Evolutionary conservation across 2,797 vertebrate species (phyloP).

Genomic region (Fistularia tabacaria): DNA sequence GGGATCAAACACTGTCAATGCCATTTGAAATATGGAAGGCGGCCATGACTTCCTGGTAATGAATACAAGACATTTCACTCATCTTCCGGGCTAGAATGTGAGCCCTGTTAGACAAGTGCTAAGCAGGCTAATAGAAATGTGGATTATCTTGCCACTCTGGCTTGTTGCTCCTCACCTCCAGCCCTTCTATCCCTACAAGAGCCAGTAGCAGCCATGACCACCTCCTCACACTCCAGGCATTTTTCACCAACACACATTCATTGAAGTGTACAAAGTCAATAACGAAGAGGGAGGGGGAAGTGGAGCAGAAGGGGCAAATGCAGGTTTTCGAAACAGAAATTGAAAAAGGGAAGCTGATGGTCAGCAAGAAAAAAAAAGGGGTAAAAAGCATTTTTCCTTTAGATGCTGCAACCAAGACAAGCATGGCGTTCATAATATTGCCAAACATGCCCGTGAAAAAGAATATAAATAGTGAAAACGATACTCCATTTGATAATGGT

Average conservation of each 20-base stretch:
- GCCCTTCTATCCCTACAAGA: slow-evolving; percentile 36
- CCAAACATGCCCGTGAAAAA: too few species aligned
- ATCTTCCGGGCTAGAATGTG: slow-evolving; percentile 48
- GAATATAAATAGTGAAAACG: too few species aligned
- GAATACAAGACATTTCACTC: slow-evolving; percentile 48
- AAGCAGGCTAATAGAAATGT: slow-evolving; percentile 67
- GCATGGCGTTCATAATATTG: too few species aligned
- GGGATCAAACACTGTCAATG: slow-evolving; percentile 32
- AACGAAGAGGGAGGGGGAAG: slow-evolving; percentile 5
- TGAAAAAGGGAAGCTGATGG: neutral
- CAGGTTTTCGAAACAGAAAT: slow-evolving; percentile 1
- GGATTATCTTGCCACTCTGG: slow-evolving; percentile 57
- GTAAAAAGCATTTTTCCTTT: too few species aligned
- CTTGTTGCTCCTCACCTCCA: slow-evolving; percentile 57
- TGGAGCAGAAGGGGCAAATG: slow-evolving; percentile 1
- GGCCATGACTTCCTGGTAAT: slow-evolving; percentile 46
- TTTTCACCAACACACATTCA: slow-evolving; percentile 25
- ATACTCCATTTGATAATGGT: too few species aligned
- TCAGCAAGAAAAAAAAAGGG: slow-evolving; percentile 2
- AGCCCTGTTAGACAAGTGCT: slow-evolving; percentile 61
- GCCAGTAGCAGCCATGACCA: slow-evolving; percentile 34
- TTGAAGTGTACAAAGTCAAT: slow-evolving; percentile 21
- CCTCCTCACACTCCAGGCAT: slow-evolving; percentile 30
- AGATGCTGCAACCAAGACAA: too few species aligned
- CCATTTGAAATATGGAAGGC: slow-evolving; percentile 30